Conservation (phyloP, 2,888 invertebrate genomes). For the Orthosia gracilis region DNA sequence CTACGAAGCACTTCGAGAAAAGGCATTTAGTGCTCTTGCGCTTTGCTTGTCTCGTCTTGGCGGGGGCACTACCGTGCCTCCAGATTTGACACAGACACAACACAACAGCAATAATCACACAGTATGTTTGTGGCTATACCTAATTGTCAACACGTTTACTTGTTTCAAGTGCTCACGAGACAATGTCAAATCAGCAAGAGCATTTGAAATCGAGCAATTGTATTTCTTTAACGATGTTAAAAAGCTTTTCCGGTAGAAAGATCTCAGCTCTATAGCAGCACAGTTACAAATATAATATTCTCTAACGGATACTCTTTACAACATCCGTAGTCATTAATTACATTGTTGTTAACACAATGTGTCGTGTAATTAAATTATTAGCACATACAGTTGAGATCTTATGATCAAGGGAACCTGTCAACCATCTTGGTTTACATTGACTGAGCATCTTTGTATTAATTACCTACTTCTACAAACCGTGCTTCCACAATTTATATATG, state of each 20-base stretch:
- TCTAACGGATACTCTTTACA: slow-evolving; percentile 28
- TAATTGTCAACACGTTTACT: not conserved
- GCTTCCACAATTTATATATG: too few species aligned
- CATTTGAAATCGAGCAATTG: slow-evolving; percentile 1
- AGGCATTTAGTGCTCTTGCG: too few species aligned
- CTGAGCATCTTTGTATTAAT: not conserved
- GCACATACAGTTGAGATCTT: slow-evolving; percentile 4
- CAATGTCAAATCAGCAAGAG: slow-evolving; percentile 6
- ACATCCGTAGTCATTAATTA: slow-evolving; percentile 26
- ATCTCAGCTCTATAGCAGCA: not conserved
- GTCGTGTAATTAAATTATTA: slow-evolving; percentile 19
- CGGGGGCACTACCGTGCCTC: too few species aligned
- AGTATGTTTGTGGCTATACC: not conserved
- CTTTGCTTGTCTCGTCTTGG: too few species aligned
- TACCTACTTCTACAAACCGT: not conserved
- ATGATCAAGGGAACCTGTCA: not conserved
- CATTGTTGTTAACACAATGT: slow-evolving; percentile 20
- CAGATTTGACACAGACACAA: too few species aligned
- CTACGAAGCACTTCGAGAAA: too few species aligned
- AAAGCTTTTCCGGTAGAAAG: slow-evolving; percentile 13
- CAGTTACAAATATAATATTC: slow-evolving; percentile 4
- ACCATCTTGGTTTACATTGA: not conserved
- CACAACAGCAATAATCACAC: too few species aligned
- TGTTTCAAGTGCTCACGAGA: not conserved
- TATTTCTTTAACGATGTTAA: not conserved